Evolutionary conservation across 2,888 invertebrate species (phyloP).

Genomic region (Eugnorisma glareosa): DNA sequence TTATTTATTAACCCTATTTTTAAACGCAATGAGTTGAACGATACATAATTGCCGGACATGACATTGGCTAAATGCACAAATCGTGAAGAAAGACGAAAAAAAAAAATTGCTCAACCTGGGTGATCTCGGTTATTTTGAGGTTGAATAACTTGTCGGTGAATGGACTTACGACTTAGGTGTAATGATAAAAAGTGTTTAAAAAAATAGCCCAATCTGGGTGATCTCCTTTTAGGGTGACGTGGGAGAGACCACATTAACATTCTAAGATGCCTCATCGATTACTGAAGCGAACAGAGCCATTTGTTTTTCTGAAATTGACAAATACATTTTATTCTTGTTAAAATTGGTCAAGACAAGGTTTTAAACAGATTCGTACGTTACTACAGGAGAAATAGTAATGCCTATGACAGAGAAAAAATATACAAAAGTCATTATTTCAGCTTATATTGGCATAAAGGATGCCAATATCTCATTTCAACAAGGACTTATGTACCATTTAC

Average conservation of each 20-base stretch:
- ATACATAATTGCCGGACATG: too few species aligned
- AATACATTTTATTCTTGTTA: not conserved
- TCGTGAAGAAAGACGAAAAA: too few species aligned
- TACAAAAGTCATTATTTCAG: not conserved
- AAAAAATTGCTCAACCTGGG: too few species aligned
- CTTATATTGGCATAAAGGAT: not conserved
- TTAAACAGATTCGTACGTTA: not conserved
- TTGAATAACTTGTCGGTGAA: too few species aligned
- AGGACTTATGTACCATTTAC: not conserved
- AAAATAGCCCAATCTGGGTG: too few species aligned
- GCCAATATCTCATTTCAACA: not conserved
- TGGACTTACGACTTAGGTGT: too few species aligned
- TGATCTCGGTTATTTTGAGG: too few species aligned
- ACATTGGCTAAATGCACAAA: too few species aligned
- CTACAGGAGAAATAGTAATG: not conserved
- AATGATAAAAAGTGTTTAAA: too few species aligned
- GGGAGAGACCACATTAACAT: not conserved
- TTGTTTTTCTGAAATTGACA: not conserved
- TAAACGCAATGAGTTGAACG: too few species aligned
- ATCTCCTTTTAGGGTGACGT: not conserved
- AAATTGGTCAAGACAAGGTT: not conserved
- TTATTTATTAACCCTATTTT: too few species aligned
- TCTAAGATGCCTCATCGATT: not conserved
- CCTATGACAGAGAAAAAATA: not conserved
- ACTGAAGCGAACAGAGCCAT: not conserved